Percentiles rank a stretch among this genome's conserved stretches.
These are phyloP conservation scores for Daktulosphaira vitifoliae DNA, from an alignment of 1,140 invertebrate species.

Conservation along the genomic window DNA sequence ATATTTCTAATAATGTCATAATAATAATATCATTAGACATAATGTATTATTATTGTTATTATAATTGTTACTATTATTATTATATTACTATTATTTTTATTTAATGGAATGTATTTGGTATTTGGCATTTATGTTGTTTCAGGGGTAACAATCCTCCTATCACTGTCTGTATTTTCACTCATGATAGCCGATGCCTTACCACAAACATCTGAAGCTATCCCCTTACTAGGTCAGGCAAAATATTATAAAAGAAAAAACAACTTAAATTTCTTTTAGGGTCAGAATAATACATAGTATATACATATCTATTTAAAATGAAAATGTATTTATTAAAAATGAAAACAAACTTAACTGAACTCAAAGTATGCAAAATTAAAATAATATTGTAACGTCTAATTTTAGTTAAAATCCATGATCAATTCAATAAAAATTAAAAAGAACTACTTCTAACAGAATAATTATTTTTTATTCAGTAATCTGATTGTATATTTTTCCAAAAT, in stretches of 20 bases:
- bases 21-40: conserved; percentile 1
- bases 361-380: too few relatives aligned
- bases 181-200: conserved; percentile 59
- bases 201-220: conserved; percentile 60
- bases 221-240: conserved; percentile 54
- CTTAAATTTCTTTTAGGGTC: too few relatives aligned
- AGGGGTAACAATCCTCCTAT: conserved; percentile 67
- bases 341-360: too few relatives aligned
- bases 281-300: too few relatives aligned
- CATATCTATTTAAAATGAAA: too few relatives aligned
- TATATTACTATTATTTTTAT: conserved; percentile 24
- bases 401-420: too few relatives aligned
- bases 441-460: too few relatives aligned
- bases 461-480: too few relatives aligned
- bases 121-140: conserved; percentile 41
- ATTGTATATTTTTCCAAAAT: too few relatives aligned
- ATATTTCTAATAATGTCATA: background rate
- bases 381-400: too few relatives aligned
- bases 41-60: conserved; percentile 13
- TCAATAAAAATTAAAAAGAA: too few relatives aligned
- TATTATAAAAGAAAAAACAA: background rate
- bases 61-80: conserved; percentile 16
- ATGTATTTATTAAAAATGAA: too few relatives aligned
- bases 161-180: conserved; percentile 65
- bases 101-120: conserved; percentile 31